Percentiles rank a stretch among this genome's conserved stretches.
These are phyloP conservation scores for Seira musarum DNA, from an alignment of 2,888 invertebrate species.

Conservation along the genomic window DNA sequence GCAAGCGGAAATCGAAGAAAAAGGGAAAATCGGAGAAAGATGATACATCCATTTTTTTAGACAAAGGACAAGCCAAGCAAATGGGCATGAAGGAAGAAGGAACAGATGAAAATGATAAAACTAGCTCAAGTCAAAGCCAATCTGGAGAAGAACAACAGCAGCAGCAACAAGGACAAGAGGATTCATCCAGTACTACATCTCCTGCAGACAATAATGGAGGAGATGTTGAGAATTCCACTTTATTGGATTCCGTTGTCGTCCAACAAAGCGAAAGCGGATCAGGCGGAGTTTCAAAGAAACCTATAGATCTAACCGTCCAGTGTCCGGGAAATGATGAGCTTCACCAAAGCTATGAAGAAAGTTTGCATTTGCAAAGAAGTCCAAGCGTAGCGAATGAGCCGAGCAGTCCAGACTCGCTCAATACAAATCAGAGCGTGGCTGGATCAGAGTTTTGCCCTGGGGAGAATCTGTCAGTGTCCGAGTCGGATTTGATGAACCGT, in stretches of 20 bases:
- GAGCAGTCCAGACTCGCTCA: slow-evolving; percentile 69
- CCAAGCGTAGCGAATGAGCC: slow-evolving; percentile 63
- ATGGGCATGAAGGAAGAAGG: slow-evolving; percentile 37
- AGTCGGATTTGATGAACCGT: slow-evolving; percentile 68
- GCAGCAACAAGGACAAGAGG: slow-evolving; percentile 30
- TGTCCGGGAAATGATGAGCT: slow-evolving; percentile 47
- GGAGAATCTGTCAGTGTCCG: slow-evolving; percentile 66
- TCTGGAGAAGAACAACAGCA: slow-evolving; percentile 21
- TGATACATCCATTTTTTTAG: slow-evolving; percentile 36
- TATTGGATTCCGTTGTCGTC: slow-evolving; percentile 17
- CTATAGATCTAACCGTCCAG: slow-evolving; percentile 63
- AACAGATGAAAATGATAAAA: slow-evolving; percentile 30
- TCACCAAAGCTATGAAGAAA: slow-evolving; percentile 40
- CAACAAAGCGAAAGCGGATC: not conserved
- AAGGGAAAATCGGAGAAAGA: slow-evolving; percentile 20
- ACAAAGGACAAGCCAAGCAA: slow-evolving; percentile 26
- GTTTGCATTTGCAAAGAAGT: slow-evolving; percentile 56
- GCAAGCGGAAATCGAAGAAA: slow-evolving; percentile 9
- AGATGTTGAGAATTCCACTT: not conserved
- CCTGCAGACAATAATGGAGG: slow-evolving; percentile 15
- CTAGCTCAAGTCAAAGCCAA: not conserved
- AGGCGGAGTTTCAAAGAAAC: slow-evolving; percentile 54
- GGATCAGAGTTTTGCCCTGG: slow-evolving; percentile 67
- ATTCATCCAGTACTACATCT: not conserved
- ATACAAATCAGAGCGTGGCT: slow-evolving; percentile 69